Percentiles rank a stretch among this genome's conserved stretches.
Evolutionary conservation across 2,888 invertebrate species (phyloP).

Genomic region (Drosophila mimica): DNA sequence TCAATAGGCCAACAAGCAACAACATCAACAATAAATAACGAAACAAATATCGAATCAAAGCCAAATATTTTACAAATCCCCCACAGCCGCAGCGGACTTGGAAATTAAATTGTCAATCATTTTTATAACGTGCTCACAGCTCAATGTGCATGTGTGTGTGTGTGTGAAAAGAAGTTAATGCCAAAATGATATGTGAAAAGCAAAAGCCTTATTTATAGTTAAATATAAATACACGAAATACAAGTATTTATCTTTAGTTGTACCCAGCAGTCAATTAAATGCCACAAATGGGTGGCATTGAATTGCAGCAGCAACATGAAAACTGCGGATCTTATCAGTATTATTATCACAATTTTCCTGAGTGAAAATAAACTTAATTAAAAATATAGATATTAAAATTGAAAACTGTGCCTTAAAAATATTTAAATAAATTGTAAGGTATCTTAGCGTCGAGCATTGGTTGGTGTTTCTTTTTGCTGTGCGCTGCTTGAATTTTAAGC

Average conservation of each 20-base stretch:
- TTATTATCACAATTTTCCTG: neutral
- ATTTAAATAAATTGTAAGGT: conserved; percentile 14
- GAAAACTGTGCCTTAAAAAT: neutral
- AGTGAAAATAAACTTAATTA: neutral
- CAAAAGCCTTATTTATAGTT: conserved; percentile 41
- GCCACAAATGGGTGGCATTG: neutral
- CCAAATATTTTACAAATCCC: conserved; percentile 73
- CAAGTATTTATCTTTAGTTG: conserved; percentile 51
- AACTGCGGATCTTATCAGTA: accelerated
- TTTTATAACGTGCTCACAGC: conserved; percentile 70
- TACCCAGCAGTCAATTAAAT: conserved; percentile 8
- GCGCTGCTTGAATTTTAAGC: conserved; percentile 71
- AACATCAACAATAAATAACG: conserved; percentile 45
- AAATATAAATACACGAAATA: conserved; percentile 47
- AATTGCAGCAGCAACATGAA: neutral
- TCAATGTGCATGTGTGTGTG: conserved; percentile 49
- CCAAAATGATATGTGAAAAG: conserved; percentile 73
- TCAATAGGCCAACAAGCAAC: conserved; percentile 33
- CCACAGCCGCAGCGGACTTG: conserved; percentile 59
- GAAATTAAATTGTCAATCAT: conserved; percentile 83
- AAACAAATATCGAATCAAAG: conserved; percentile 56
- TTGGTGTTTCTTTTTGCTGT: neutral
- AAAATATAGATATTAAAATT: neutral
- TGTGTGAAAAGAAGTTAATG: conserved; percentile 74
- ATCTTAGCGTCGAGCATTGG: conserved; percentile 8